Evolutionary conservation across 2,888 invertebrate genomes (phyloP).

Genomic region (Agriopis aurantiaria): DNA sequence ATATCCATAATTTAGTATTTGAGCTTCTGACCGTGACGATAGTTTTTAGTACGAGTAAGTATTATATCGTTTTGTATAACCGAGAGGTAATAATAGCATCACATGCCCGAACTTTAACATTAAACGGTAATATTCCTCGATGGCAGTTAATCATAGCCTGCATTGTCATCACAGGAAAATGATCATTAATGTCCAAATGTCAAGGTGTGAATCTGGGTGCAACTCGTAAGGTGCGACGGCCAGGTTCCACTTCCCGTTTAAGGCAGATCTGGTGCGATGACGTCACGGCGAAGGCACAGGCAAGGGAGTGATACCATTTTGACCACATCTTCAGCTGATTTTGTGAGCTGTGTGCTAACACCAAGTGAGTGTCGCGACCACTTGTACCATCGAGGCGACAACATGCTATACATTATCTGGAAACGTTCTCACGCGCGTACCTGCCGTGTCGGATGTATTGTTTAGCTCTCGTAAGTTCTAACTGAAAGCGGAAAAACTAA

Average conservation of each 20-base stretch:
- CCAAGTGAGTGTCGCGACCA: too few relatives aligned
- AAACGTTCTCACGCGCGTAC: too few relatives aligned
- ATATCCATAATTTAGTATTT: not conserved
- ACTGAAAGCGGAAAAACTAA: too few relatives aligned
- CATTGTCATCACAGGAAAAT: slow-evolving; percentile 12
- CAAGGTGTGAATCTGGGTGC: slow-evolving; percentile 24
- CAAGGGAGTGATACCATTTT: too few relatives aligned
- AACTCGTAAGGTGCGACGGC: not conserved
- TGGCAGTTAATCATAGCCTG: slow-evolving; percentile 6
- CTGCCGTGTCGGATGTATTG: too few relatives aligned
- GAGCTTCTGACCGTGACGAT: not conserved
- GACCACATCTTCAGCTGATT: too few relatives aligned
- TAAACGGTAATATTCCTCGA: not conserved
- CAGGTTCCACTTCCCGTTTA: slow-evolving; percentile 5
- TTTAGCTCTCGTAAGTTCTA: too few relatives aligned
- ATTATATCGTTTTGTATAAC: not conserved
- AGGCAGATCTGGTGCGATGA: not conserved
- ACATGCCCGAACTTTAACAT: not conserved
- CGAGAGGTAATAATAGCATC: not conserved
- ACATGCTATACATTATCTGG: too few relatives aligned
- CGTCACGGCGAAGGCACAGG: not conserved
- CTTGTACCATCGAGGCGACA: too few relatives aligned
- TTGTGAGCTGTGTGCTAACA: too few relatives aligned
- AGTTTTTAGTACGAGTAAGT: not conserved
- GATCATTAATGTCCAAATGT: slow-evolving; percentile 17